Evolutionary conservation across 2,888 invertebrate genomes (phyloP), one percentile per base, ranked within the genome.

Genomic region (Scaptomyza parva): DNA sequence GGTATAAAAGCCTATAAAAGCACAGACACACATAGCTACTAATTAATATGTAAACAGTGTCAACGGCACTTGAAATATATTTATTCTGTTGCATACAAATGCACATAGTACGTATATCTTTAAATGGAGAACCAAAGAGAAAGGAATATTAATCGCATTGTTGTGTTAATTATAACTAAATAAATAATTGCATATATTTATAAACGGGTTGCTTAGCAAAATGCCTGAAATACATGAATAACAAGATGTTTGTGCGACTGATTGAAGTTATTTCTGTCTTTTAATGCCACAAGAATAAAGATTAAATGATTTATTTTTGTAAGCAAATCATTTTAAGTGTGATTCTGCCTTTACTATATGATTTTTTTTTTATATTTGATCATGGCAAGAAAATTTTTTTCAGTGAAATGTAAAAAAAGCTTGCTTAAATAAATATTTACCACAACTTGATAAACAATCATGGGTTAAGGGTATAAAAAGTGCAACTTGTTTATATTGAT

Each of bases 21-120:
- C n/a, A n/a, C n/a, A n/a, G n/a, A n/a, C n/a, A n/a, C n/a, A n/a
- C 37, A 40, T 40, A 43, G 41, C 44, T 9, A n/a, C 53, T 67
- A 71, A 71, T 73, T 71, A 37, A 68, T 41, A 58, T 75, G 62
- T 61, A 22, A 24, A 18, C 24, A 44, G 17, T 47, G 74, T 40
- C 57, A 44, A 35, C 35, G 14, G 30, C 68, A 54, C 60, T 68
- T 45, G 8, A 43, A 52, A 67, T 61, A 67, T 61, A 58, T 57
- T 33, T 67, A 28, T 35, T 50, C 18, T 48, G 39, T 12, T 40
- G 51, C 35, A 14, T 35, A 33, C 30, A 33, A 33, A 33, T 26
- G 35, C n/a, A n/a, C n/a, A n/a, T n/a, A n/a, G n/a, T n/a, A n/a
- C n/a, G n/a, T n/a, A n/a, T 17, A 45, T 47, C 51, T 52, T 17